These are phyloP conservation scores for Chamaetylas fuelleborni DNA, from an alignment of 2,113 vertebrate genomes.

Conservation along the genomic window DNA sequence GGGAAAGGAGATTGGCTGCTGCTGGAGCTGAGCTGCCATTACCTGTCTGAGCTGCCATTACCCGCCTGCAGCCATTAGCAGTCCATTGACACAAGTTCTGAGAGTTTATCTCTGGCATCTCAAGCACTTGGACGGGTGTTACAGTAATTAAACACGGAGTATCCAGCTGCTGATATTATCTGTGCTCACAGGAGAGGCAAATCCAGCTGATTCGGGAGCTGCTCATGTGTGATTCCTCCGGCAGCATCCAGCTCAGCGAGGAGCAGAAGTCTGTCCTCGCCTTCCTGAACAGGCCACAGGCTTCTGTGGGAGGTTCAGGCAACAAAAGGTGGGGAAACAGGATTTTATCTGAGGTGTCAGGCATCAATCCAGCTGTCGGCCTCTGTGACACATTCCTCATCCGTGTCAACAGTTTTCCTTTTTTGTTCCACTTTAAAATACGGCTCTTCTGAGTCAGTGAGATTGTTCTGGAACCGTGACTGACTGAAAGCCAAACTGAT, in stretches of 20 bases:
- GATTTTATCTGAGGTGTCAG: not conserved
- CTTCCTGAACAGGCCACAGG: slow-evolving; percentile 87
- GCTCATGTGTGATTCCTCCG: slow-evolving; percentile 88
- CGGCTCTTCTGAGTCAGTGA: not conserved
- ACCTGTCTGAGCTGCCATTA: slow-evolving; percentile 2
- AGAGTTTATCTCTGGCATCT: slow-evolving; percentile 11
- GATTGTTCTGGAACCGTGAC: not conserved
- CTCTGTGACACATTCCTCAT: not conserved
- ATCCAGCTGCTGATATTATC: slow-evolving; percentile 13
- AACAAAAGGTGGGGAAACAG: slow-evolving; percentile 82
- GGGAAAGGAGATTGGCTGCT: not conserved
- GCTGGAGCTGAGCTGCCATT: slow-evolving; percentile 32
- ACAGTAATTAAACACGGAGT: not conserved
- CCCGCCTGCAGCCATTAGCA: slow-evolving; percentile 17
- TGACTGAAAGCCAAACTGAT: not conserved
- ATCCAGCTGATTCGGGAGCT: slow-evolving; percentile 95
- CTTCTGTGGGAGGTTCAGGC: slow-evolving; percentile 69
- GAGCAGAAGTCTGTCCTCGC: slow-evolving; percentile 93
- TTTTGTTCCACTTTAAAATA: not conserved
- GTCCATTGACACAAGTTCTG: slow-evolving; percentile 1
- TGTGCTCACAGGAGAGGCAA: slow-evolving; percentile 84
- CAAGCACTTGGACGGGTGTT: rapidly evolving
- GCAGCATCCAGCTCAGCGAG: slow-evolving; percentile 93
- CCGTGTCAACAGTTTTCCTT: not conserved
- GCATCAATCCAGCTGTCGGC: not conserved